Base-by-base conservation (phyloP, 2,888 invertebrate species). In the Andrena bicolor region DNA sequence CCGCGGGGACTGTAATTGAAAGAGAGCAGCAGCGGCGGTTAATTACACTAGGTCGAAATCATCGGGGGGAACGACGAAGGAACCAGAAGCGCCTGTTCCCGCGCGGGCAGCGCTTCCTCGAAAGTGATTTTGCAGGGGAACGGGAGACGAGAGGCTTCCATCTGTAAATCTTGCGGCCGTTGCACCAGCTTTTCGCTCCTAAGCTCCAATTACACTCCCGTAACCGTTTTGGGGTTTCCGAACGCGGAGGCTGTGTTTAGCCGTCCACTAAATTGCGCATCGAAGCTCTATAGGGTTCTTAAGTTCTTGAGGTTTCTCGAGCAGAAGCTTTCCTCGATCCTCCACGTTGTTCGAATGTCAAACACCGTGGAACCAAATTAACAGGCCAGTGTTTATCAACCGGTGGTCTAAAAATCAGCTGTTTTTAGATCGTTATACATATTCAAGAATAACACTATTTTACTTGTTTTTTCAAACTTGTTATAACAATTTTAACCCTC, bases 31-130 rank as follows among this genome's bases (percentile, higher is more conserved):
- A 71, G 79, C 68, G 70, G 74, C 81, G 88, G 86, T 90, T 91
- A 90, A 91, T 91, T 91, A 90, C 91, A 76, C 88, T 86, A 88
- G 88, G 86, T 86, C 88, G 86, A 90, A 90, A 90, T 90, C 80
- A 83, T 90, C 87, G 87, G 74, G 82, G 69, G 77, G 56, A 84
- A 69, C 78, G 80, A 70, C 48, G 80, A 20, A 75, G 85, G 56
- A 41, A 41, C 41, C 78, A 73, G 77, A 82, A 82, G 86, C 77
- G n/a, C 84, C 76, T 86, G 76, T 82, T 80, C 83, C 41, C 41
- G 41, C 41, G 41, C 41, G 16, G 13, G 75, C 35, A 49, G 56
- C 80, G 77, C 75, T 89, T 89, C 90, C 82, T 88, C 89, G 88
- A 89, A 90, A 90, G 85, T 87, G 88, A 84, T 90, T 41, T 91